These are phyloP conservation scores for Amblyopsis rosae DNA, from an alignment of 2,113 vertebrate species.

Conservation along the genomic window DNA sequence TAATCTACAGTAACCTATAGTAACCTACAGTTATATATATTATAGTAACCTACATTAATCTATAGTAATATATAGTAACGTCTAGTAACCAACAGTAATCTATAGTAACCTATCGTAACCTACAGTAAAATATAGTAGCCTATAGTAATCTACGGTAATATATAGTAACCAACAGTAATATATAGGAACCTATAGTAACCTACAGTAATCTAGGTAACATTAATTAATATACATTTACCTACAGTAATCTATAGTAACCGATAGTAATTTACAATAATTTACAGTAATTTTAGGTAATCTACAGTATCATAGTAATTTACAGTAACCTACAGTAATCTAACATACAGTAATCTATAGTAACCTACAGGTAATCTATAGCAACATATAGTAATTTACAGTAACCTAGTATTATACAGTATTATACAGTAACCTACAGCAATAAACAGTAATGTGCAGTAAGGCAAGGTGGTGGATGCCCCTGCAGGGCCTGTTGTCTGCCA, in stretches of 20 bases:
- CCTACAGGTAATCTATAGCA: neutral
- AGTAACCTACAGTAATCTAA: neutral
- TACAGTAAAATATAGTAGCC: neutral
- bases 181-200: neutral
- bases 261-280: neutral
- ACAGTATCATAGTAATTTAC: neutral
- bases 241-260: neutral
- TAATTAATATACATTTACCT: neutral
- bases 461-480: neutral
- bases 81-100: too few relatives aligned
- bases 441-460: neutral
- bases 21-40: neutral
- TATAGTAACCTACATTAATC: neutral
- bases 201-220: neutral
- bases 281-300: neutral
- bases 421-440: neutral
- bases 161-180: constrained; percentile 1
- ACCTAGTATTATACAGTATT: neutral
- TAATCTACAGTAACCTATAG: neutral
- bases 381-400: neutral
- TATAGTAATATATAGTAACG: constrained; percentile 1
- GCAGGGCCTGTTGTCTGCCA: constrained; percentile 32
- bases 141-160: neutral
- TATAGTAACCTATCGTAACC: neutral
- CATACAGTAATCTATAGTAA: neutral